phyloP scores from a whole-genome alignment of 2,888 invertebrate genomes.

The Gymnocheta viridis region DNA sequence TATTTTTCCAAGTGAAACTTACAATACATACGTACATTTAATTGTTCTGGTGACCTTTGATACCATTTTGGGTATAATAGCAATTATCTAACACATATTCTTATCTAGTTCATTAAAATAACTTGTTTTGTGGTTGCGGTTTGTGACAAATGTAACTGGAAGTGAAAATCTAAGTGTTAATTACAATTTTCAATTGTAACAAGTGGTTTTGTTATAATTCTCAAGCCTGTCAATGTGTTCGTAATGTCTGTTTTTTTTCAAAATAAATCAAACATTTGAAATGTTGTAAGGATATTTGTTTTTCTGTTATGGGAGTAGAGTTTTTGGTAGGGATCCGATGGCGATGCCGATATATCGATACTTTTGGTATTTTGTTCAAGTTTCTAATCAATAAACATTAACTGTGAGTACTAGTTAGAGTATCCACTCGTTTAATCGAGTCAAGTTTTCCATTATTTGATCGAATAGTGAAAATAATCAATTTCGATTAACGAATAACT shows the following conservation, averaged over 20 bases:
- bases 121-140: conserved; percentile 30
- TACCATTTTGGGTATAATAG: conserved; percentile 23
- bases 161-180: background rate
- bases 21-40: background rate
- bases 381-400: too few relatives aligned
- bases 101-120: conserved; percentile 7
- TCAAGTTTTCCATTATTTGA: too few relatives aligned
- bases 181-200: background rate
- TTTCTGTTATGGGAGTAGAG: too few relatives aligned
- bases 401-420: too few relatives aligned
- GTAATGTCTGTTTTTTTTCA: background rate
- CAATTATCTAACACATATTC: conserved; percentile 35
- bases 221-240: background rate
- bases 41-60: conserved; percentile 60
- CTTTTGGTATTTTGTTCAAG: too few relatives aligned
- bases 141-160: background rate
- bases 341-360: too few relatives aligned
- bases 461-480: too few relatives aligned
- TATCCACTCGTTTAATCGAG: too few relatives aligned
- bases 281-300: too few relatives aligned
- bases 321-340: too few relatives aligned
- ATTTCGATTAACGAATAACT: too few relatives aligned
- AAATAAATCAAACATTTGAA: background rate
- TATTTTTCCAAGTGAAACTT: background rate
- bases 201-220: background rate